These are phyloP conservation scores for Potorous gilbertii DNA, from an alignment of 2,797 vertebrate genomes.

Conservation along the genomic window DNA sequence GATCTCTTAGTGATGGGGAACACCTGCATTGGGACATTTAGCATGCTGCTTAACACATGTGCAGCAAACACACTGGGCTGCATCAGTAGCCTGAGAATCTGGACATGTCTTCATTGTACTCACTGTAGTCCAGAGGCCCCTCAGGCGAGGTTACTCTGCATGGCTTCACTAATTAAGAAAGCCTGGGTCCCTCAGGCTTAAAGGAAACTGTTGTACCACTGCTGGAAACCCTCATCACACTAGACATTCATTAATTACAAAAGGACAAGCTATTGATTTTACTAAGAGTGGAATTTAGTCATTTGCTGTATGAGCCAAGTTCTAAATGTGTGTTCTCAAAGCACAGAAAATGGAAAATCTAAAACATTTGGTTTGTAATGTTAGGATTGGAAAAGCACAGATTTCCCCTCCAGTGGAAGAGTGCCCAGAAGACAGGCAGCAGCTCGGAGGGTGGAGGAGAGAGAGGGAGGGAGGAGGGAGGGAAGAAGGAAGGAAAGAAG, in stretches of 20 bases:
- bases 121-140: slow-evolving; percentile 57
- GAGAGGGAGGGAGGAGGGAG: too few species aligned
- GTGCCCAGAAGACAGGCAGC: slow-evolving; percentile 28
- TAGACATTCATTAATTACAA: slow-evolving; percentile 70
- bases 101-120: slow-evolving; percentile 64
- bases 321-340: slow-evolving; percentile 45
- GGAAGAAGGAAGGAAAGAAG: not conserved
- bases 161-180: slow-evolving; percentile 74
- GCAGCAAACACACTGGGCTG: accelerated
- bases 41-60: not conserved
- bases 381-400: slow-evolving; percentile 47
- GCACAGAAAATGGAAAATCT: slow-evolving; percentile 44
- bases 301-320: not conserved
- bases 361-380: slow-evolving; percentile 39
- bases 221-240: slow-evolving; percentile 57
- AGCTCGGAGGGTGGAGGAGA: not conserved
- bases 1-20: not conserved
- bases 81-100: not conserved
- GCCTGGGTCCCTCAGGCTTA: slow-evolving; percentile 55
- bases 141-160: slow-evolving; percentile 15
- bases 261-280: slow-evolving; percentile 67
- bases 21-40: not conserved
- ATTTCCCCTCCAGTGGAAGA: slow-evolving; percentile 48
- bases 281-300: slow-evolving; percentile 20
- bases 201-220: slow-evolving; percentile 58